These are phyloP conservation scores for Dromas ardeola DNA, from an alignment of 2,113 vertebrate species.

Conservation along the genomic window DNA sequence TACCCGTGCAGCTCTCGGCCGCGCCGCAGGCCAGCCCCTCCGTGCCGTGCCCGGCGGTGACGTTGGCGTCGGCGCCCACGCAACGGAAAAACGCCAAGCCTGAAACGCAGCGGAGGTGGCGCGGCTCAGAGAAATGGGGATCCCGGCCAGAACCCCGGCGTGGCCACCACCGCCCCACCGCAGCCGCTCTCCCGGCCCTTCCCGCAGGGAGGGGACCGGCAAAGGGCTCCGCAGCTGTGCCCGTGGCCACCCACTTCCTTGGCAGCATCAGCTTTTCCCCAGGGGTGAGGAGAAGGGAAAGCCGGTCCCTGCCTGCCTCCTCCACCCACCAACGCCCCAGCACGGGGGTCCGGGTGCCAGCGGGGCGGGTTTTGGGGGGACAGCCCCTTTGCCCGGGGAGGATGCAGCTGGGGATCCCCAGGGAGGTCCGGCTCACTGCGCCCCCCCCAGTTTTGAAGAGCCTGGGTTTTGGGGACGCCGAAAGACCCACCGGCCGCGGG, in stretches of 20 bases:
- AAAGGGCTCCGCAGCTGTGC: background rate
- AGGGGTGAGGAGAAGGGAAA: background rate
- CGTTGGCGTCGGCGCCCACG: background rate
- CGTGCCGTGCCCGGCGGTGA: background rate
- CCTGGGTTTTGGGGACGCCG: rapidly evolving
- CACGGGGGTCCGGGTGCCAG: background rate
- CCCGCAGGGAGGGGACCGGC: background rate
- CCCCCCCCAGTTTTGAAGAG: background rate
- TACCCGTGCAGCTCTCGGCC: background rate
- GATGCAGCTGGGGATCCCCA: background rate
- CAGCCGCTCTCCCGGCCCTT: background rate
- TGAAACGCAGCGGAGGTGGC: rapidly evolving
- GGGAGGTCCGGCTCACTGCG: rapidly evolving
- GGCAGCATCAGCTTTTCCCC: background rate
- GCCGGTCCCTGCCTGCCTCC: background rate
- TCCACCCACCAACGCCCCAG: background rate
- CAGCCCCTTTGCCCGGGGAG: background rate
- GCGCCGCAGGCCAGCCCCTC: background rate
- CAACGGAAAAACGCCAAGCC: background rate
- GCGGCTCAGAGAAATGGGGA: background rate
- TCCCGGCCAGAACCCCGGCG: background rate
- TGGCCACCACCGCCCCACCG: rapidly evolving
- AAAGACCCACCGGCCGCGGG: rapidly evolving
- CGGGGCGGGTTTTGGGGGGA: background rate
- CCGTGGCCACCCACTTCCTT: background rate